Conservation (phyloP, 2,888 invertebrate species). For the Rhogogaster chlorosoma region DNA sequence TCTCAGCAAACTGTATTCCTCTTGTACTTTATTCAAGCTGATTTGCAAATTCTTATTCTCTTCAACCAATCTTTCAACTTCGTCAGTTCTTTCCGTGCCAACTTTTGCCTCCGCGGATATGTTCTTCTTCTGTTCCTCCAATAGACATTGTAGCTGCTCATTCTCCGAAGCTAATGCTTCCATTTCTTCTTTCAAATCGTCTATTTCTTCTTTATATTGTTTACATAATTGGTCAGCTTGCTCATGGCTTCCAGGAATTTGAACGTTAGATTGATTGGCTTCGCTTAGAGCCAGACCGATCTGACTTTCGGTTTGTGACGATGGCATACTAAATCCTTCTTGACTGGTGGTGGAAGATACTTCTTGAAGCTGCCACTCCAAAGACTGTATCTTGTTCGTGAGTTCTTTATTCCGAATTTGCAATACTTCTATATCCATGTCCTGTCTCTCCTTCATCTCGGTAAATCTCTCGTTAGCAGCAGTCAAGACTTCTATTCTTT, state of each 20-base stretch:
- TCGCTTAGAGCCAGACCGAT: conserved; percentile 45
- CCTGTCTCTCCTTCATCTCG: conserved; percentile 91
- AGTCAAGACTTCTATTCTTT: conserved; percentile 87
- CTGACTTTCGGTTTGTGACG: conserved; percentile 55
- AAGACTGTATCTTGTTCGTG: conserved; percentile 82
- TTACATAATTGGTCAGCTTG: conserved; percentile 53
- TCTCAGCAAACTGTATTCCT: conserved; percentile 65
- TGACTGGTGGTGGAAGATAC: background rate
- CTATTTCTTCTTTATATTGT: conserved; percentile 74
- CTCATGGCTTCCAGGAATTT: conserved; percentile 33
- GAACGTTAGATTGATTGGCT: background rate
- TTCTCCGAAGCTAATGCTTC: conserved; percentile 83
- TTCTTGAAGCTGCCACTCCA: conserved; percentile 71
- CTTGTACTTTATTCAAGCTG: conserved; percentile 63
- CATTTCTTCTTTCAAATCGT: conserved; percentile 80
- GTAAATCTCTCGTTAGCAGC: conserved; percentile 88
- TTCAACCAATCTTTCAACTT: conserved; percentile 66
- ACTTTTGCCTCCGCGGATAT: conserved; percentile 68
- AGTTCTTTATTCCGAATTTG: conserved; percentile 87
- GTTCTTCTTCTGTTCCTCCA: conserved; percentile 80
- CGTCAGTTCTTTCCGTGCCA: conserved; percentile 56
- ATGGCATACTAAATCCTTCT: conserved; percentile 2
- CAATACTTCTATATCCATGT: conserved; percentile 87
- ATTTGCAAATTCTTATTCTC: conserved; percentile 63
- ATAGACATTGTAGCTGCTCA: conserved; percentile 81